Conservation (phyloP, 2,888 invertebrate genomes). For the Salticus scenicus region DNA sequence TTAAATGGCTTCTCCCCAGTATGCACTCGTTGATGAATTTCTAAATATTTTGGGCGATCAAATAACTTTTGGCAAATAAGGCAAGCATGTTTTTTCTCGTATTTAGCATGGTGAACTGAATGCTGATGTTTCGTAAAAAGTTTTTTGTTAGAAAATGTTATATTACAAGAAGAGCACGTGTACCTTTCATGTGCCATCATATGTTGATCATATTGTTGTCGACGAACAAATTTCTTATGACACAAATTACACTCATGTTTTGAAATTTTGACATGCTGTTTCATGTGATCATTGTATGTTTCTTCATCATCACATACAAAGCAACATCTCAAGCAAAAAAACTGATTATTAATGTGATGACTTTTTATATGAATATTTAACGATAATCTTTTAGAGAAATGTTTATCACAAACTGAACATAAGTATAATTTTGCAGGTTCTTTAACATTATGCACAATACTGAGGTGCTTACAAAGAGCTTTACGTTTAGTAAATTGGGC, state of each 20-base stretch:
- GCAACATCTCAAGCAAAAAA: conserved; percentile 74
- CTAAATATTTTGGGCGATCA: conserved; percentile 72
- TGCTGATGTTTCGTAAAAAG: conserved; percentile 72
- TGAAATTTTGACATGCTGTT: conserved; percentile 72
- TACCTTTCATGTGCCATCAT: conserved; percentile 73
- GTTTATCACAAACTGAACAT: conserved; percentile 73
- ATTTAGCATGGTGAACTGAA: conserved; percentile 72
- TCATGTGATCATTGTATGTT: conserved; percentile 72
- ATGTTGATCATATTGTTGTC: conserved; percentile 74
- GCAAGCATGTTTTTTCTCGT: conserved; percentile 73
- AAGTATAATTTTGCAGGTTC: conserved; percentile 72
- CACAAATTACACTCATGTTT: conserved; percentile 73
- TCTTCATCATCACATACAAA: conserved; percentile 72
- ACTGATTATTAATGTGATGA: conserved; percentile 73
- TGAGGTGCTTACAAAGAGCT: conserved; percentile 73
- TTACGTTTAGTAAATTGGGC: conserved; percentile 73
- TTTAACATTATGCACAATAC: conserved; percentile 72
- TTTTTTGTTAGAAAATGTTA: conserved; percentile 73
- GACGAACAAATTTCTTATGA: conserved; percentile 73
- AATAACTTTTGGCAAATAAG: conserved; percentile 73
- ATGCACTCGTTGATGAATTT: conserved; percentile 72
- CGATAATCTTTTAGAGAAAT: conserved; percentile 73
- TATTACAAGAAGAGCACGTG: conserved; percentile 72
- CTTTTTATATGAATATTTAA: conserved; percentile 73
- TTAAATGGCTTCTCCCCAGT: conserved; percentile 74